Base-by-base conservation (phyloP, 2,888 invertebrate genomes). In the Melinaea marsaeus region DNA sequence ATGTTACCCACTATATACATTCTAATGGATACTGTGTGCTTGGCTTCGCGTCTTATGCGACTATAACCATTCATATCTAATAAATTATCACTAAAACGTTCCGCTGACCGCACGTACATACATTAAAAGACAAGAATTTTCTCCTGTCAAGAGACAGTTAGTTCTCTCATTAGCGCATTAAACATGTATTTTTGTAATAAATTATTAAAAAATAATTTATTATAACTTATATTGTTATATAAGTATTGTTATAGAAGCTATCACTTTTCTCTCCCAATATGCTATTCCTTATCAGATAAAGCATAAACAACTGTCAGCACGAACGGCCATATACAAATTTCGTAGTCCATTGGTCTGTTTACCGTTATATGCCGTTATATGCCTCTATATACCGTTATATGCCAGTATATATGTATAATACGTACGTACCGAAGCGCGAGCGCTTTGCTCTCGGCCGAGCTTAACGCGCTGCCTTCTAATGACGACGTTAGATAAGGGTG, bases 391-490 rank as follows among this genome's bases (percentile, higher is more conserved):
- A 62, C 13, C 34, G 35, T 22, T 55, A 35, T 59, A 62, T 58
- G 57, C 60, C 58, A 58, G 58, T 66, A 68, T 69, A 65, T 69
- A 71, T 66, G 42, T 58, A 59, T 55, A 55, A 35, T 65, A 63
- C 59, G 67, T 65, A 59, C 68, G 78, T 65, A 63, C 61, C 76
- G 75, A 74, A 76, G 79, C 80, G 84, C 80, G 81, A 79, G 78
- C 78, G 81, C 75, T 76, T 71, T 78, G 81, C 81, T 78, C 80
- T 66, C 79, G 78, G 71, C 80, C 80, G 78, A 78, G 85, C 85
- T 85, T 79, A 82, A 84, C 63, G 83, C 80, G 80, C 78, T 81
- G 78, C 71, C 80, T 81, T 62, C 77, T 82, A 85, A 85, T 85
- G 86, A 85, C 85, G 84, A 74, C 75, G 71, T 78, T 71, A 60